phyloP scores from a whole-genome alignment of 2,888 invertebrate genomes.

The Halocaridina rubra region DNA sequence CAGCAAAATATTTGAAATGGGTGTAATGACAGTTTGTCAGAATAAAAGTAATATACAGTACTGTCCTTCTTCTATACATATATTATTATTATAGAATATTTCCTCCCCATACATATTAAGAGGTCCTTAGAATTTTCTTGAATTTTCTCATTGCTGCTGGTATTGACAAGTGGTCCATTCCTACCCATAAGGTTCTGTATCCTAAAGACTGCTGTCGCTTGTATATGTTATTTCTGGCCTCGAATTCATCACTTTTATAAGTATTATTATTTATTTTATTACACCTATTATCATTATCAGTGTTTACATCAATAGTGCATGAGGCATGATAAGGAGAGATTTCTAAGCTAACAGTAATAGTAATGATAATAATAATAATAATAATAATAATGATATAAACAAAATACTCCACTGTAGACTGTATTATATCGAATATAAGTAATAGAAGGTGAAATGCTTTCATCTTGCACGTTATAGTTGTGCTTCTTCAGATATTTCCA shows the following conservation, averaged over 20 bases:
- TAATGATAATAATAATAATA: background rate
- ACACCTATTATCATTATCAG: slow-evolving; percentile 22
- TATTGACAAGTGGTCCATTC: slow-evolving; percentile 26
- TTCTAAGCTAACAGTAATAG: background rate
- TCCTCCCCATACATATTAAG: slow-evolving; percentile 31
- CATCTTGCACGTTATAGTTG: slow-evolving; percentile 30
- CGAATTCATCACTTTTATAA: no score
- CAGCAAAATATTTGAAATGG: no score
- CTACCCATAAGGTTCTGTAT: slow-evolving; percentile 44
- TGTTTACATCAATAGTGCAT: slow-evolving; percentile 17
- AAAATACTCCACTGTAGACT: slow-evolving; percentile 16
- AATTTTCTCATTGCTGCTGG: slow-evolving; percentile 32
- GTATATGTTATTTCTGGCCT: slow-evolving; percentile 17
- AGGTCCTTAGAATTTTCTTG: slow-evolving; percentile 30
- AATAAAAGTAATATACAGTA: no score
- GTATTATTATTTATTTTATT: no score
- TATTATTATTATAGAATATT: slow-evolving; percentile 31
- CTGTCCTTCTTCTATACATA: no score
- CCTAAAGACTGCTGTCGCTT: slow-evolving; percentile 42
- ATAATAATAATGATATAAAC: no score
- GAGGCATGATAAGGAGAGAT: slow-evolving; percentile 31
- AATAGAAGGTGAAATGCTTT: slow-evolving; percentile 26
- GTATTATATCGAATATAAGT: no score
- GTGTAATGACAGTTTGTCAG: slow-evolving; percentile 31
- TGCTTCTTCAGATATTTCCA: background rate